phyloP scores from a whole-genome alignment of 2,888 invertebrate species.

The Listrodromus nycthemerus region DNA sequence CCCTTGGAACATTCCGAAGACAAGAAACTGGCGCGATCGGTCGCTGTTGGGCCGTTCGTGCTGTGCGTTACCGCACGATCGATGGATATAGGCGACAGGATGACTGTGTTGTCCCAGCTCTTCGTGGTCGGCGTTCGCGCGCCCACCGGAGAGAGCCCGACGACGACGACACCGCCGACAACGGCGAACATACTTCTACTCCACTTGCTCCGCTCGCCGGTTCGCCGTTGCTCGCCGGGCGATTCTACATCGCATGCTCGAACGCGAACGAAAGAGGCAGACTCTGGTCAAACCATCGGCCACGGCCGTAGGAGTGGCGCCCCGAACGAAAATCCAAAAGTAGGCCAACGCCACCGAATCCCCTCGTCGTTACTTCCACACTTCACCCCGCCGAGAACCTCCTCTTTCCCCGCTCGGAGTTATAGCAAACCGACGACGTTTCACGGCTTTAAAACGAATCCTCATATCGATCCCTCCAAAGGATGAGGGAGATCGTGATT shows the following conservation, averaged over 20 bases:
- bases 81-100: conserved; percentile 70
- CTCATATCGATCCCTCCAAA: conserved; percentile 52
- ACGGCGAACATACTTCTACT: conserved; percentile 33
- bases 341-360: conserved; percentile 58
- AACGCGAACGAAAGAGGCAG: conserved; percentile 13
- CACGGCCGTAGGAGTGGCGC: conserved; percentile 30
- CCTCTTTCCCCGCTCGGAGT: background rate
- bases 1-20: background rate
- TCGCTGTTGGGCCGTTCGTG: conserved; percentile 21
- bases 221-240: conserved; percentile 24
- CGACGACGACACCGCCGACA: conserved; percentile 21
- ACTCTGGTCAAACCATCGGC: conserved; percentile 29
- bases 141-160: conserved; percentile 32
- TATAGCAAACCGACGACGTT: conserved; percentile 28
- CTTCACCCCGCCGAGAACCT: conserved; percentile 14
- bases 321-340: conserved; percentile 62
- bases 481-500: conserved; percentile 36
- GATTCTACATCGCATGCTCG: no score
- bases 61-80: conserved; percentile 49
- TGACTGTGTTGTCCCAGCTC: conserved; percentile 64
- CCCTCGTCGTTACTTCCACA: conserved; percentile 35
- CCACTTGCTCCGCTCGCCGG: conserved; percentile 18
- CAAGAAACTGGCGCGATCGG: background rate
- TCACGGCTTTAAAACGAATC: conserved; percentile 53
- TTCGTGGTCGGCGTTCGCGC: conserved; percentile 31